Percentiles rank a stretch among this genome's conserved stretches.
These are phyloP conservation scores for Orycteropus afer DNA, from an alignment of 2,113 vertebrate species.

Conservation along the genomic window DNA sequence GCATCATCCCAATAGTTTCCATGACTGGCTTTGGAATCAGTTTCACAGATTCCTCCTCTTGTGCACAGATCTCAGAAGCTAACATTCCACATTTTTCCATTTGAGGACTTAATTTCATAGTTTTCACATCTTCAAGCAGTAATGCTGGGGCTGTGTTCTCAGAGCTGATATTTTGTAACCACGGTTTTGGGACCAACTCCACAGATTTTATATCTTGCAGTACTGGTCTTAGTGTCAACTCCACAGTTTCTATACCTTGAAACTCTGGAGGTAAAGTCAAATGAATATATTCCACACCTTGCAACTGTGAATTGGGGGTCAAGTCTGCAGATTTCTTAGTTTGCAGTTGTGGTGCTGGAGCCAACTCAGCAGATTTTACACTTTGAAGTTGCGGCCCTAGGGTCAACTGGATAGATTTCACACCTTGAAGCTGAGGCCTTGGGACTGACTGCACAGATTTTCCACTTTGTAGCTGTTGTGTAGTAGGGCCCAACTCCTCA, in stretches of 20 bases:
- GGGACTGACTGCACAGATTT: background rate
- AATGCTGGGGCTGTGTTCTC: background rate
- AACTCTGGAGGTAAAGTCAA: conserved; percentile 7
- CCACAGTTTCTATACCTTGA: conserved; percentile 27
- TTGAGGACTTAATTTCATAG: conserved; percentile 10
- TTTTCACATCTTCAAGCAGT: conserved; percentile 20
- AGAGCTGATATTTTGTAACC: conserved; percentile 29
- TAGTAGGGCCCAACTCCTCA: too few relatives aligned
- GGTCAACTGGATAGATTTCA: conserved; percentile 1
- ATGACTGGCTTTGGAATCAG: background rate
- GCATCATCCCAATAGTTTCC: background rate
- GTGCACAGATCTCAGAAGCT: conserved; percentile 10
- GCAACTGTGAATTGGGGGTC: conserved; percentile 8
- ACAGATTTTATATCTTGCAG: conserved; percentile 13
- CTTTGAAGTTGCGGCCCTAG: conserved; percentile 35
- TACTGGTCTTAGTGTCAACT: background rate
- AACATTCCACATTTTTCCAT: background rate
- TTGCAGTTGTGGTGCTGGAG: background rate
- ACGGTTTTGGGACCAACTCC: background rate
- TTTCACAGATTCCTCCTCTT: background rate
- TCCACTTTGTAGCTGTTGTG: background rate
- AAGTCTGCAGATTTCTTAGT: conserved; percentile 7
- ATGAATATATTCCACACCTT: conserved; percentile 39
- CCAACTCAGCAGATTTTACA: conserved; percentile 29
- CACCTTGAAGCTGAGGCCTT: conserved; percentile 5